Base-by-base conservation (phyloP, 2,888 invertebrate species). In the Polyommatus iphigenia region DNA sequence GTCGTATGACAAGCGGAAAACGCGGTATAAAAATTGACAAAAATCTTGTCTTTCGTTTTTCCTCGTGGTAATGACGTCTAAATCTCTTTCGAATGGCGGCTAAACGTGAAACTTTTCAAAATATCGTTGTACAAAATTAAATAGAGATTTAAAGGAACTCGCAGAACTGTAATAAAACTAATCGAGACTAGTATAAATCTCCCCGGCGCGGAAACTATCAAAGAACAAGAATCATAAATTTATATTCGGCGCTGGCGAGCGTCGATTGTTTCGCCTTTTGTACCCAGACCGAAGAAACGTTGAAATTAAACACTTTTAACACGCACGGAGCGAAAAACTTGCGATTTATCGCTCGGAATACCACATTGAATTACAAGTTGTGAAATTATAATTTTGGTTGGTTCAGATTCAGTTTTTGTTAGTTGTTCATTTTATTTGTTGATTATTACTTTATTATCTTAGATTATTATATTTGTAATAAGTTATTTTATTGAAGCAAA, bases 151-250 rank as follows among this genome's bases (percentile, higher is more conserved):
- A 73, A 73, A 73, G 46, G 54, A 78, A 78, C 59, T 75, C 15
- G 20, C 29, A 29, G 50, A 75, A 75, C 50, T 75, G 54, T 75
- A 82, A 81, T 80, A 78, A 78, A 79, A 80, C 79, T 79, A 80
- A 82, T 82, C 81, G 80, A 81, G 79, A 80, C 67, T 71, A 79
- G 80, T 81, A 84, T 83, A 82, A 84, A 85, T 86, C 83, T 83
- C 79, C 78, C 78, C 79, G 80, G 82, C 83, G 80, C 85, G 83
- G 84, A 82, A 92, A 92, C 91, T 90, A 89, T 89, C 87, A 85
- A 85, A 86, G 87, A 88, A 91, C 91, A 89, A 91, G 89, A 91
- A 86, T 89, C 89, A 89, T 92, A 92, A 91, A 91, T 92, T 90
- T 88, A 89, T 88, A 85, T 87, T 83, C 83, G 75, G 85, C 87